phyloP scores from a whole-genome alignment of 53 echinoderm and acorn worm species.

The Temnopleurus reevesii region DNA sequence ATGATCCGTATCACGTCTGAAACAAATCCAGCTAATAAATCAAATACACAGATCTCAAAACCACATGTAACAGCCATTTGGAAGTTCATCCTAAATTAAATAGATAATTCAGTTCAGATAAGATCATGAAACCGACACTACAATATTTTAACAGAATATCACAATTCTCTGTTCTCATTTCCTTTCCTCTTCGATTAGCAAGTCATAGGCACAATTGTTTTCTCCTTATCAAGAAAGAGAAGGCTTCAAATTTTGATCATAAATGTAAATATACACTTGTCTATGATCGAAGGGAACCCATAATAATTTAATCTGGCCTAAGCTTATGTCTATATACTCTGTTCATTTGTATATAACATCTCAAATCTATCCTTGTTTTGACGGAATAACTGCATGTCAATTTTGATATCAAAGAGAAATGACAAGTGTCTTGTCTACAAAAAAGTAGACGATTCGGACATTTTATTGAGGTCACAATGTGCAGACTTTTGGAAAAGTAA shows the following conservation, averaged over 20 bases:
- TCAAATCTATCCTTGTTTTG: too few relatives aligned
- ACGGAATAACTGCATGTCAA: too few relatives aligned
- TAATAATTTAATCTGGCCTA: too few relatives aligned
- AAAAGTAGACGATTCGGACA: too few relatives aligned
- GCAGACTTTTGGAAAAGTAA: too few relatives aligned
- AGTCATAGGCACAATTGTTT: slow-evolving; percentile 14
- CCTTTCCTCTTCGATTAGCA: not conserved
- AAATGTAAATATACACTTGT: not conserved
- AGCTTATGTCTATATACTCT: too few relatives aligned
- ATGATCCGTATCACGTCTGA: not conserved
- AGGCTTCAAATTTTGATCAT: slow-evolving; percentile 26
- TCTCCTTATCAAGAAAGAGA: not conserved
- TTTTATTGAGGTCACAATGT: too few relatives aligned
- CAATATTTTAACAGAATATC: not conserved
- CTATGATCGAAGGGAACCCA: not conserved
- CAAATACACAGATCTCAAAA: not conserved
- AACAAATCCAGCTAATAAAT: not conserved
- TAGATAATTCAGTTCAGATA: not conserved
- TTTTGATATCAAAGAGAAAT: too few relatives aligned
- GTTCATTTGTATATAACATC: too few relatives aligned
- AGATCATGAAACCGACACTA: not conserved
- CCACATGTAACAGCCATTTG: not conserved
- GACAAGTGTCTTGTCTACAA: too few relatives aligned
- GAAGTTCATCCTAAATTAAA: slow-evolving; percentile 3
- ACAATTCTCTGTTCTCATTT: not conserved